These are phyloP conservation scores for Gandaritis pyraliata DNA, from an alignment of 2,888 invertebrate genomes.

Conservation along the genomic window DNA sequence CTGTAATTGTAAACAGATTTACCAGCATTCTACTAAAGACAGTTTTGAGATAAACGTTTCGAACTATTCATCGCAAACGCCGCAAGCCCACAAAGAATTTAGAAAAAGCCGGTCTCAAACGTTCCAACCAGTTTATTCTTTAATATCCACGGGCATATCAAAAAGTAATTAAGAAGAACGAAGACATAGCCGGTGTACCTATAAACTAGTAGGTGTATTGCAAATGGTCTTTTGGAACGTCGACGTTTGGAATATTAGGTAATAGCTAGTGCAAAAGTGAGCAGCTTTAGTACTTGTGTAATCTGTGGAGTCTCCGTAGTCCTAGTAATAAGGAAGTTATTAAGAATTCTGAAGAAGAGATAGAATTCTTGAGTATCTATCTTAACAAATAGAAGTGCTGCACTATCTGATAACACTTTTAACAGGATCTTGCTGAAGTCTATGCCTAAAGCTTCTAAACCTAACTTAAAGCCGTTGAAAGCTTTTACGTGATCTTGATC, in stretches of 20 bases:
- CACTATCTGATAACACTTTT: no score
- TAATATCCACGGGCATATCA: conserved; percentile 44
- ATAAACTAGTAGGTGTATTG: conserved; percentile 13
- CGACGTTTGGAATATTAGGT: background rate
- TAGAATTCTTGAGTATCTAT: no score
- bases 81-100: conserved; percentile 38
- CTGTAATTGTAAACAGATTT: no score
- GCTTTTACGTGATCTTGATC: no score
- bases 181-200: conserved; percentile 27
- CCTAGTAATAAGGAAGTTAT: no score
- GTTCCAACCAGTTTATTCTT: conserved; percentile 38
- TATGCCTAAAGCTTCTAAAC: no score
- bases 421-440: no score
- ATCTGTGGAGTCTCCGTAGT: no score
- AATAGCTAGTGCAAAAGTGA: background rate
- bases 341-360: no score
- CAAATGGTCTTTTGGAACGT: conserved; percentile 5
- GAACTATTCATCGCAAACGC: conserved; percentile 34
- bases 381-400: no score
- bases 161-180: conserved; percentile 45
- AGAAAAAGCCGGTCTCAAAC: conserved; percentile 38
- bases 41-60: no score
- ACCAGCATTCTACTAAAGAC: conserved; percentile 15
- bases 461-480: no score
- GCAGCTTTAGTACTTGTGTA: background rate